These are phyloP conservation scores for Stictocephala bisonia DNA, from an alignment of 2,888 invertebrate species.

Conservation along the genomic window DNA sequence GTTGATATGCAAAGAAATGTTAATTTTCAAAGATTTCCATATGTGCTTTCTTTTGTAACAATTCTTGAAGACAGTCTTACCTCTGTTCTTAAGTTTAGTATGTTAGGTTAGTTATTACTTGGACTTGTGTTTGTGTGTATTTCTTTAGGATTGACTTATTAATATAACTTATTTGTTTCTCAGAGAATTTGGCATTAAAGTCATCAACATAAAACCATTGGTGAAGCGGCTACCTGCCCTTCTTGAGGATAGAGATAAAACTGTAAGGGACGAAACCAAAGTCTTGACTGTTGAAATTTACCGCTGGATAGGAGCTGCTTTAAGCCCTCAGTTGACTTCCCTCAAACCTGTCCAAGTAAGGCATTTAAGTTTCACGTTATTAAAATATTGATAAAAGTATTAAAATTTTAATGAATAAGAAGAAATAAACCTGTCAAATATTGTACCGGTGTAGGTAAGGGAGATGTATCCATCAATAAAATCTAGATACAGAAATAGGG, in stretches of 20 bases:
- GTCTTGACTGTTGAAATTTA: constrained; percentile 92
- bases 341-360: constrained; percentile 87
- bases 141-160: not conserved
- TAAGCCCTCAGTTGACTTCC: constrained; percentile 85
- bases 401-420: too few species aligned
- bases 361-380: too few species aligned
- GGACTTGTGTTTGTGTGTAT: not conserved
- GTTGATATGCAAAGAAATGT: too few species aligned
- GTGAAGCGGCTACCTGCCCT: constrained; percentile 88
- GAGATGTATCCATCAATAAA: too few species aligned
- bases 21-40: too few species aligned
- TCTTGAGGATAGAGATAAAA: constrained; percentile 91
- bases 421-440: too few species aligned
- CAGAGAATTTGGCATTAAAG: constrained; percentile 92
- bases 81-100: not conserved
- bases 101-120: not conserved
- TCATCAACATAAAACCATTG: constrained; percentile 87
- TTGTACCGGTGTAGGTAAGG: too few species aligned
- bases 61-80: too few species aligned
- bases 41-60: too few species aligned
- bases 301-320: constrained; percentile 86
- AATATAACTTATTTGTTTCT: constrained; percentile 47
- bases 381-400: too few species aligned
- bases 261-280: constrained; percentile 92
- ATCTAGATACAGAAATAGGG: too few species aligned